Conservation (phyloP, 2,888 invertebrate genomes). For the Synergus japonicus region DNA sequence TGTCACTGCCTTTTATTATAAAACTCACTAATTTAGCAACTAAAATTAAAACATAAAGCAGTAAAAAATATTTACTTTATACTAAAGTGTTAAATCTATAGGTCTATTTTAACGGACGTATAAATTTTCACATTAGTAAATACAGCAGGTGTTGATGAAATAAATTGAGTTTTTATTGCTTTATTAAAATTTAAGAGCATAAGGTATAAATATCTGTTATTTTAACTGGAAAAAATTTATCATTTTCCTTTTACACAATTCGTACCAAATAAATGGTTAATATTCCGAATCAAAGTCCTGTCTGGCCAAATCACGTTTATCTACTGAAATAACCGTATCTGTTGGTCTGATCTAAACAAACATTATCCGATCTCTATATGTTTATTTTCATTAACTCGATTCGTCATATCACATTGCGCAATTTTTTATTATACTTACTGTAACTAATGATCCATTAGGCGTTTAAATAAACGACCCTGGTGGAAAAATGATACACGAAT, state of each 20-base stretch:
- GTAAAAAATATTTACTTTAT: neutral
- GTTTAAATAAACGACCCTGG: neutral
- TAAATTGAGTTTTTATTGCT: neutral
- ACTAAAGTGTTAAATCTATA: no score
- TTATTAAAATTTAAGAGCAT: neutral
- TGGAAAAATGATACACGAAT: neutral
- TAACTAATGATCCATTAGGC: neutral
- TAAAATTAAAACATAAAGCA: neutral
- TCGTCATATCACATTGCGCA: constrained; percentile 12
- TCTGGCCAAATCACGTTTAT: constrained; percentile 12
- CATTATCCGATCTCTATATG: constrained; percentile 10
- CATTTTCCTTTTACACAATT: neutral
- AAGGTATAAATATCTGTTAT: neutral
- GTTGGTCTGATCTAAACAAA: constrained; percentile 4
- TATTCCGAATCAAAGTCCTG: neutral
- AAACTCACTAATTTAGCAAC: neutral
- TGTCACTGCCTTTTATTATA: constrained; percentile 9
- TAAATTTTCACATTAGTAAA: constrained; percentile 11
- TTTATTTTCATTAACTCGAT: constrained; percentile 19
- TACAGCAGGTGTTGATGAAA: neutral
- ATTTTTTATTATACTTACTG: constrained; percentile 8
- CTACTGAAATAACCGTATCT: constrained; percentile 8
- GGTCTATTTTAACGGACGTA: neutral
- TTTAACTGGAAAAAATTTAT: neutral
- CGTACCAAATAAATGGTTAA: neutral